These are phyloP conservation scores for Acrocephalus scirpaceus DNA, from an alignment of 2,797 vertebrate species.

Conservation along the genomic window DNA sequence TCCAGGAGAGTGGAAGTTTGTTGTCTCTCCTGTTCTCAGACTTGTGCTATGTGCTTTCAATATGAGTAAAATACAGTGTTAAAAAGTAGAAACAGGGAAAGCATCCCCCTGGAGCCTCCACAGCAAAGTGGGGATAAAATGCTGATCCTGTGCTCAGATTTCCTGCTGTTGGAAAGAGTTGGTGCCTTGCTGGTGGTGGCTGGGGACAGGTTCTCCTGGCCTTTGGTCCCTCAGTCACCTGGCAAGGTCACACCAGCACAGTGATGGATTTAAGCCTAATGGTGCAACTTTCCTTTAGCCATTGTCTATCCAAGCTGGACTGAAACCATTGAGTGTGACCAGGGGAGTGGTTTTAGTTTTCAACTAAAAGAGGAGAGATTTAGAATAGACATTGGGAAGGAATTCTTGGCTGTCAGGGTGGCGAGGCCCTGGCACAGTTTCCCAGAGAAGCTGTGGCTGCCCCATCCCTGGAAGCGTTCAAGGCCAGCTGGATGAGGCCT, in stretches of 20 bases:
- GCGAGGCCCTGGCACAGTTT: not conserved
- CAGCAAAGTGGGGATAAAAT: not conserved
- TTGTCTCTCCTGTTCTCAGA: not conserved
- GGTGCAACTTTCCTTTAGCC: not conserved
- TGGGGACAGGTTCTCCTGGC: not conserved
- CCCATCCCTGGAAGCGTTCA: not conserved
- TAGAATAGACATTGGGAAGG: not conserved
- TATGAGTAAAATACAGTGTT: not conserved
- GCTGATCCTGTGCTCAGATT: not conserved
- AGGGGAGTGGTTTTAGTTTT: not conserved
- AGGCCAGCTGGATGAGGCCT: not conserved
- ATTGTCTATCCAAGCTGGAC: not conserved
- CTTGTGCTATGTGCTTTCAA: not conserved
- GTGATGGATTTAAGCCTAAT: not conserved
- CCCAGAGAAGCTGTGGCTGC: not conserved
- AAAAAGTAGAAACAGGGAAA: not conserved
- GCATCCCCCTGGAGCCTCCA: not conserved
- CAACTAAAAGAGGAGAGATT: not conserved
- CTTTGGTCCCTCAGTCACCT: not conserved
- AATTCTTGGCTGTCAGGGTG: not conserved
- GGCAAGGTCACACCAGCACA: not conserved
- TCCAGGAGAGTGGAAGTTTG: not conserved
- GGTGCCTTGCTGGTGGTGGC: not conserved
- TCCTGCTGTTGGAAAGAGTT: not conserved
- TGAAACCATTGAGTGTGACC: fast-evolving